These are phyloP conservation scores for Sylvietta virens DNA, from an alignment of 2,113 vertebrate species.

Conservation along the genomic window DNA sequence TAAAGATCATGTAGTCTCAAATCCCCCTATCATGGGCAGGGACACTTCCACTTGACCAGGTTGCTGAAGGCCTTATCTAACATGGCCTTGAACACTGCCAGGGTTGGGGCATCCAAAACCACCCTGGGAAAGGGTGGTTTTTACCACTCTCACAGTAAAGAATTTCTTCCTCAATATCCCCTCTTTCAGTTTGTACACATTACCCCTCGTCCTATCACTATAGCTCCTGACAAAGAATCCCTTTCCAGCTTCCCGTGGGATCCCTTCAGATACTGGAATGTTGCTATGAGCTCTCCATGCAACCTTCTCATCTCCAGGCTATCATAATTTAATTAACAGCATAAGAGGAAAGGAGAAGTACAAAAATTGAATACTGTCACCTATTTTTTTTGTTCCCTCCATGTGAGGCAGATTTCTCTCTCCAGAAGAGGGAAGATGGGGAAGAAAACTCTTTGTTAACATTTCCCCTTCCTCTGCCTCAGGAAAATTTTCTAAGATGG, in stretches of 20 bases:
- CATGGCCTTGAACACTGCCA: background rate
- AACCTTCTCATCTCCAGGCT: background rate
- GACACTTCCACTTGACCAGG: background rate
- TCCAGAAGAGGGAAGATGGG: background rate
- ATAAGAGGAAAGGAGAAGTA: background rate
- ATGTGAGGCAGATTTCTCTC: background rate
- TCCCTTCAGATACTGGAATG: background rate
- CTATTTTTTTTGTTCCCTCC: background rate
- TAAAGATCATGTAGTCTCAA: too few relatives aligned
- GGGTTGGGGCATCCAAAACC: background rate
- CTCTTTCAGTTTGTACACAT: background rate
- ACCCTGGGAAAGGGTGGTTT: too few relatives aligned
- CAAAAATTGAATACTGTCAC: background rate
- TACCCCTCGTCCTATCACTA: background rate
- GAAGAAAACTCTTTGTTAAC: background rate
- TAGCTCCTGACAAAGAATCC: background rate
- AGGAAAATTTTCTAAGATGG: background rate
- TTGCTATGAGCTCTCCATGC: background rate
- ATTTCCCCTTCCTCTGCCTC: background rate
- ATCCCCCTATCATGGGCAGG: accelerated
- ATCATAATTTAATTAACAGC: background rate
- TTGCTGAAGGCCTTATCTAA: background rate
- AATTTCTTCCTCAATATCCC: background rate
- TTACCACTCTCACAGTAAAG: too few relatives aligned
- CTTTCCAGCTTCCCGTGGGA: accelerated